phyloP scores from a whole-genome alignment of 2,113 vertebrate genomes.

The Cnemophilus loriae region DNA sequence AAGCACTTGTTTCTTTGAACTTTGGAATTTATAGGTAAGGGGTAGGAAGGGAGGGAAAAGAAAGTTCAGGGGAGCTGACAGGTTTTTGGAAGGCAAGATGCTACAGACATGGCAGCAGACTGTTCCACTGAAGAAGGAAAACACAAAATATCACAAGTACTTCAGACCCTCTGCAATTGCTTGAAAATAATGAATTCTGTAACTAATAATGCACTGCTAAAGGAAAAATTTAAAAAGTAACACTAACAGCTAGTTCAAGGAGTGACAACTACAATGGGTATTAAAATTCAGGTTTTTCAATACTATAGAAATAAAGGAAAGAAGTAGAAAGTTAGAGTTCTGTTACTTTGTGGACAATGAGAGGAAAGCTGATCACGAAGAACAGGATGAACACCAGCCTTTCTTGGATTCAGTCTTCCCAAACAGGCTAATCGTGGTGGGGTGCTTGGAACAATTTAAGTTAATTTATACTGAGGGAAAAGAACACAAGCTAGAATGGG shows the following conservation, averaged over 20 bases:
- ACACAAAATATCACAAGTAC: background rate
- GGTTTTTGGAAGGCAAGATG: background rate
- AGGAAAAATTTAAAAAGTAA: background rate
- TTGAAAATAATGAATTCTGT: background rate
- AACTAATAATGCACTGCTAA: background rate
- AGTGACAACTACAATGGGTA: background rate
- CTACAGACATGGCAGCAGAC: background rate
- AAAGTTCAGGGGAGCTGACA: background rate
- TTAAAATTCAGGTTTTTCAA: background rate
- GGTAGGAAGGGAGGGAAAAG: background rate
- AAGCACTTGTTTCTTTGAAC: slow-evolving; percentile 25
- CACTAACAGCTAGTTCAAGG: background rate
- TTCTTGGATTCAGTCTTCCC: background rate
- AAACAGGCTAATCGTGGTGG: background rate
- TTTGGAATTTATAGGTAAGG: background rate
- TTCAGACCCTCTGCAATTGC: background rate
- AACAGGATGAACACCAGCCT: background rate
- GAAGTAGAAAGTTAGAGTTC: background rate
- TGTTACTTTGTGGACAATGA: background rate
- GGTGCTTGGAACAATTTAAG: background rate
- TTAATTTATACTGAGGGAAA: background rate
- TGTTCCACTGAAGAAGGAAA: background rate
- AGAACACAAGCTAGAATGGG: background rate
- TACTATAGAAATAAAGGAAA: background rate
- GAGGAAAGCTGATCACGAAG: background rate